phyloP scores from a whole-genome alignment of 2,113 vertebrate species.

The Lota lota region DNA sequence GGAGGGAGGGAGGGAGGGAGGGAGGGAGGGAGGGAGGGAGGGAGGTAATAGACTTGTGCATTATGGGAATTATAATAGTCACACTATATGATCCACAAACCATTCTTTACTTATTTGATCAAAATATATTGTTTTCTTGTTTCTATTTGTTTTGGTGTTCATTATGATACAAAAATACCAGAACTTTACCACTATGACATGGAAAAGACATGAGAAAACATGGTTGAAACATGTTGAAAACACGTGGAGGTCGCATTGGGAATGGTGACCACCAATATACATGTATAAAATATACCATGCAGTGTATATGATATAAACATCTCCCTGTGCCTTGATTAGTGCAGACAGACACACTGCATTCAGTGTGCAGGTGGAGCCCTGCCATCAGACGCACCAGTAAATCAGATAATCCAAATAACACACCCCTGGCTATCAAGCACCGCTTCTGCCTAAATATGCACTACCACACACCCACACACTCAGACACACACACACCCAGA shows the following conservation, averaged over 20 bases:
- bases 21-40: neutral
- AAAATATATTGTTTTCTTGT: no score
- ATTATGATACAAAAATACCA: no score
- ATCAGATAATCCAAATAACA: conserved; percentile 41
- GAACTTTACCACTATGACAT: no score
- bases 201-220: no score
- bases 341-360: neutral
- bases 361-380: conserved; percentile 26
- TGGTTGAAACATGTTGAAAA: no score
- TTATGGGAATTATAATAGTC: conserved; percentile 7
- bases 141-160: no score
- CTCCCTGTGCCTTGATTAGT: neutral
- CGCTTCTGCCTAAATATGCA: conserved; percentile 46
- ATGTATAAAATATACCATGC: no score
- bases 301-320: neutral
- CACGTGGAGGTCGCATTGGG: no score
- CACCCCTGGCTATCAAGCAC: conserved; percentile 31
- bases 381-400: conserved; percentile 32
- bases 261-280: no score
- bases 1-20: conserved; percentile 4
- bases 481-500: conserved; percentile 6
- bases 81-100: neutral
- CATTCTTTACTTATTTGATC: no score
- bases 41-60: conserved; percentile 17
- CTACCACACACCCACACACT: conserved; percentile 32